These are phyloP conservation scores for Mirounga angustirostris DNA, from an alignment of 2,113 vertebrate species.

Conservation along the genomic window DNA sequence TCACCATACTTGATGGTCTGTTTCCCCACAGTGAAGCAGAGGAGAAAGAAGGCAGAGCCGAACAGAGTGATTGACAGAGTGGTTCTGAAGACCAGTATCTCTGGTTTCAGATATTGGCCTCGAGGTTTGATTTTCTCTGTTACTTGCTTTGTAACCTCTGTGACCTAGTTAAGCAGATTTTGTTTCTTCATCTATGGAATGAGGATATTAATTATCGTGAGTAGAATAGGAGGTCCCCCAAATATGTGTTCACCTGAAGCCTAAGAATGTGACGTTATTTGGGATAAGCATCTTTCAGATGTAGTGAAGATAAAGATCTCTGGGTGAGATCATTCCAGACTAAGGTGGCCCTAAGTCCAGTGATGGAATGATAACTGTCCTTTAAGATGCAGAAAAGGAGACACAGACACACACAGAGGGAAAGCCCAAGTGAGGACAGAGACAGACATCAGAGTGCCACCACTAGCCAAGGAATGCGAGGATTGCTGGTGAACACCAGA, in stretches of 20 bases:
- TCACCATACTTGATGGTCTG: background rate
- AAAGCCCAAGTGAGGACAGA: background rate
- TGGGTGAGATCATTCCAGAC: background rate
- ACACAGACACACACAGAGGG: background rate
- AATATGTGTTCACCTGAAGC: background rate
- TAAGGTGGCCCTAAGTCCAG: background rate
- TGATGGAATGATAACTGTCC: background rate
- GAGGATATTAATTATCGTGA: background rate
- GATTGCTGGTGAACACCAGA: background rate
- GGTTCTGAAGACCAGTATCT: background rate
- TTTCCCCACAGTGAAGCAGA: background rate
- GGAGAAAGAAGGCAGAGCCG: fast-evolving
- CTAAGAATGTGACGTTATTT: background rate
- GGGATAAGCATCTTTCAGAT: background rate
- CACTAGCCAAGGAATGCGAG: background rate
- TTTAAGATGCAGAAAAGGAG: background rate
- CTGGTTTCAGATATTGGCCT: background rate
- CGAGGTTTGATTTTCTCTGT: background rate
- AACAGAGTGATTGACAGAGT: fast-evolving
- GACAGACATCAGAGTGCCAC: fast-evolving
- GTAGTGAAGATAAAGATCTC: background rate
- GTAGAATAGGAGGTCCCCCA: background rate
- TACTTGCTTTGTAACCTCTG: background rate
- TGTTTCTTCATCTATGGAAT: background rate
- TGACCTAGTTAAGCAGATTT: background rate